phyloP scores from a whole-genome alignment of 2,797 vertebrate species.

The Gymnoscopelus braueri region DNA sequence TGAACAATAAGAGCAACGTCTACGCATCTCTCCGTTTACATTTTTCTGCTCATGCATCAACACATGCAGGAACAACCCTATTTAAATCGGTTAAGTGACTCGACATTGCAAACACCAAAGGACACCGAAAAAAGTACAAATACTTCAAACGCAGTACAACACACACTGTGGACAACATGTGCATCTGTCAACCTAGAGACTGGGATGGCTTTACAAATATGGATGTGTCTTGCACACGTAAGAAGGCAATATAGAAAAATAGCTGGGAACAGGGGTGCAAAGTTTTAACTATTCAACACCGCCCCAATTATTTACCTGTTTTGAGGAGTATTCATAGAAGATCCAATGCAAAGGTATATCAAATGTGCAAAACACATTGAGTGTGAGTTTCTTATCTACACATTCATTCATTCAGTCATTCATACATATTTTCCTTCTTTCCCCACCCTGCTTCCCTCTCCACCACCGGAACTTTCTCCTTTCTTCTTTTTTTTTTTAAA shows the following conservation, averaged over 20 bases:
- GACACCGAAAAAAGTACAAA: constrained; percentile 90
- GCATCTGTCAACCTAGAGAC: constrained; percentile 94
- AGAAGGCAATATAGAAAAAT: constrained; percentile 99
- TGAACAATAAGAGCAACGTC: constrained; percentile 95
- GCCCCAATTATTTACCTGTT: constrained; percentile 96
- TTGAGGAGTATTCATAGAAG: constrained; percentile 95
- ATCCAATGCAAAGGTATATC: constrained; percentile 98
- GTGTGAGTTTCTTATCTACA: constrained; percentile 87
- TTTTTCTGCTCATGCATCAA: constrained; percentile 97
- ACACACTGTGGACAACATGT: constrained; percentile 89
- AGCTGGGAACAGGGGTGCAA: constrained; percentile 88
- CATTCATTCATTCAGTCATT: constrained; percentile 76
- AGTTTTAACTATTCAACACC: constrained; percentile 85
- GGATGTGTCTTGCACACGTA: constrained; percentile 98
- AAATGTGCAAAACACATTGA: constrained; percentile 99
- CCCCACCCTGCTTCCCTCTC: constrained; percentile 70
- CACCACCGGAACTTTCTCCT: constrained; percentile 57
- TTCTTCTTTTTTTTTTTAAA: constrained; percentile 83
- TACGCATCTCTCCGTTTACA: constrained; percentile 86
- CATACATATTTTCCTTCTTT: constrained; percentile 72
- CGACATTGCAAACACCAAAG: constrained; percentile 93
- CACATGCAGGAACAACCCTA: constrained; percentile 96
- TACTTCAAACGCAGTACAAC: constrained; percentile 89
- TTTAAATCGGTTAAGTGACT: constrained; percentile 89
- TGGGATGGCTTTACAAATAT: constrained; percentile 99